A percentile compares a stretch with the other conserved stretches of the same genome.
These are phyloP conservation scores for Orestias chungarensis DNA, from an alignment of 2,797 vertebrate species.

Conservation along the genomic window DNA sequence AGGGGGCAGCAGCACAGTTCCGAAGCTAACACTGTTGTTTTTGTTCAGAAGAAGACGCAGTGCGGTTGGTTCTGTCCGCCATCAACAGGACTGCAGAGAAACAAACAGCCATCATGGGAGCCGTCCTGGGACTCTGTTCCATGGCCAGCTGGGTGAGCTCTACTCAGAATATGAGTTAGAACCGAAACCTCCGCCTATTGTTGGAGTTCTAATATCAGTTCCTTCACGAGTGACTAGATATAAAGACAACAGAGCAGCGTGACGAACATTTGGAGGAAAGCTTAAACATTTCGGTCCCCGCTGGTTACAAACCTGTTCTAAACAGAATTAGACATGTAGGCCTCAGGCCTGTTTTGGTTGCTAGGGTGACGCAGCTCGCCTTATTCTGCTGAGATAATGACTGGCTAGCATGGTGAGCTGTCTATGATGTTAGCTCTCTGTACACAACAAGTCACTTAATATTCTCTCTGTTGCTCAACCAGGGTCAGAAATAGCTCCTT, in stretches of 20 bases:
- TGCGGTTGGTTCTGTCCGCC: no score
- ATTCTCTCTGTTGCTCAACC: not conserved
- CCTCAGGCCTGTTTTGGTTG: not conserved
- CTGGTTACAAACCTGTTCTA: not conserved
- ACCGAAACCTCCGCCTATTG: not conserved
- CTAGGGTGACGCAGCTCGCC: not conserved
- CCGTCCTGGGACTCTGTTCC: constrained; percentile 91
- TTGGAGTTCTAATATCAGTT: not conserved
- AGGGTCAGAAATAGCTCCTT: not conserved
- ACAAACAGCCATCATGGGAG: constrained; percentile 82
- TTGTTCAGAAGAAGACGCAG: constrained; percentile 3
- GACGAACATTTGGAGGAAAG: not conserved
- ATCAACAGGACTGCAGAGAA: not conserved
- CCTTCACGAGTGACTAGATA: not conserved
- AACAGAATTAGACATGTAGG: not conserved
- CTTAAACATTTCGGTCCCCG: not conserved
- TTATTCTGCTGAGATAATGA: not conserved
- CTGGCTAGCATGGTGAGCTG: not conserved
- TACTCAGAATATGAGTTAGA: not conserved
- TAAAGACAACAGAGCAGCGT: not conserved
- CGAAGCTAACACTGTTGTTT: not conserved
- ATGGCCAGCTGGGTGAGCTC: constrained; percentile 96
- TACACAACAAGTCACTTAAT: not conserved
- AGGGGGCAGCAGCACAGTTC: not conserved
- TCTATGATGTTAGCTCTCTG: not conserved